Evolutionary conservation across 2,113 vertebrate genomes (phyloP).

Genomic region (Loxodonta africana): DNA sequence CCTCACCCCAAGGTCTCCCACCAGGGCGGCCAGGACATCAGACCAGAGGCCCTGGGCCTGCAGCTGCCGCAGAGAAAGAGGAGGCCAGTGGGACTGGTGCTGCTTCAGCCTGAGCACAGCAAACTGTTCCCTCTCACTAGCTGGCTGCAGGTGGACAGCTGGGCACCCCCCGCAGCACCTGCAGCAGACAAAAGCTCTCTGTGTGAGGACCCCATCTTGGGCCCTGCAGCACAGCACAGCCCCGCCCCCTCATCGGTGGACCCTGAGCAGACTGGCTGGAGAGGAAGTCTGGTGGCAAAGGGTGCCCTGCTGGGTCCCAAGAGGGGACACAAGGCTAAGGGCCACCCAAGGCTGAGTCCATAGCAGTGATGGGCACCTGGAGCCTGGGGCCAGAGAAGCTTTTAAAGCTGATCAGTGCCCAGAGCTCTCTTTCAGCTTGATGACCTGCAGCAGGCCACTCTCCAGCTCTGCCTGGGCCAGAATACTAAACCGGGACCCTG

Average conservation of each 20-base stretch:
- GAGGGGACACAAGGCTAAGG: background rate
- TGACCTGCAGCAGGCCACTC: background rate
- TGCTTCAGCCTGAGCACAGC: background rate
- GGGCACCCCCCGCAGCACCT: constrained; percentile 48
- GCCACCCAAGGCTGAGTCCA: background rate
- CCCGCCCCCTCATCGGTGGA: background rate
- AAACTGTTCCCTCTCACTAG: background rate
- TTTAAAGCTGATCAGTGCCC: background rate
- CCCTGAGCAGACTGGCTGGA: background rate
- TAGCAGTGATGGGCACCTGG: background rate
- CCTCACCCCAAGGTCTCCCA: background rate
- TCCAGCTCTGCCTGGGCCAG: background rate
- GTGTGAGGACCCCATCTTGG: constrained; percentile 10
- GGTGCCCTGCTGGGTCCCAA: background rate
- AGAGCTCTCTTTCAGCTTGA: background rate
- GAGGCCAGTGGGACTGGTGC: background rate
- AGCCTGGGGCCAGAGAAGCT: background rate
- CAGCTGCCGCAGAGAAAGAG: background rate
- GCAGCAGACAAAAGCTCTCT: constrained; percentile 51
- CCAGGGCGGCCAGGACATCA: background rate
- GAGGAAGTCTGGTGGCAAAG: background rate
- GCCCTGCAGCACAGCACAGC: background rate
- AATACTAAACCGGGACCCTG: background rate
- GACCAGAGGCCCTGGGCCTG: background rate
- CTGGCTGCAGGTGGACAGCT: constrained; percentile 48